Conservation (phyloP, 2,888 invertebrate species). For the Microctonus brassicae region DNA sequence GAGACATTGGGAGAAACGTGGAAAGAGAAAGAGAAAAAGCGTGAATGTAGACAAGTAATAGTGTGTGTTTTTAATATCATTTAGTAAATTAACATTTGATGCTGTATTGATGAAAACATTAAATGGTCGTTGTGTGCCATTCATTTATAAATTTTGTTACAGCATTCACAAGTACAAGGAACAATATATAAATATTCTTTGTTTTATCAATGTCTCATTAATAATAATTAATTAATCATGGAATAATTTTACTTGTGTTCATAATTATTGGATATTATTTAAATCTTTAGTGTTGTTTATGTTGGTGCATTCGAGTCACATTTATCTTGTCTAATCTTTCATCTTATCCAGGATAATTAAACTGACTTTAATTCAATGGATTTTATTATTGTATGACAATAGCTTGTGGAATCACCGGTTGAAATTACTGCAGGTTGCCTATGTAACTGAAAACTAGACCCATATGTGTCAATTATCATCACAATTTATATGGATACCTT, state of each 20-base stretch:
- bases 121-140: neutral
- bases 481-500: neutral
- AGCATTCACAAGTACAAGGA: neutral
- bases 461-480: constrained; percentile 12
- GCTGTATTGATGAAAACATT: constrained; percentile 2
- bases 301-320: constrained; percentile 38
- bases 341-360: neutral
- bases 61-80: constrained; percentile 4
- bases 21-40: constrained; percentile 3
- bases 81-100: constrained; percentile 1
- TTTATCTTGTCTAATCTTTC: constrained; percentile 31
- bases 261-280: constrained; percentile 41
- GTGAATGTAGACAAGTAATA: neutral
- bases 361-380: constrained; percentile 46
- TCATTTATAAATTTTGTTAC: neutral
- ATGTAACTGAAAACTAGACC: constrained; percentile 21
- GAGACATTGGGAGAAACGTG: constrained; percentile 9
- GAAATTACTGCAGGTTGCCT: constrained; percentile 47
- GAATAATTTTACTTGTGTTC: neutral
- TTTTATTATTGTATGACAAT: constrained; percentile 52
- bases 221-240: neutral
- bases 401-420: constrained; percentile 48
- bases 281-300: constrained; percentile 45
- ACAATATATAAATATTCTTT: neutral
- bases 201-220: neutral